These are phyloP conservation scores for Mesaphorura yosii DNA, from an alignment of 1,140 invertebrate species.

Conservation along the genomic window DNA sequence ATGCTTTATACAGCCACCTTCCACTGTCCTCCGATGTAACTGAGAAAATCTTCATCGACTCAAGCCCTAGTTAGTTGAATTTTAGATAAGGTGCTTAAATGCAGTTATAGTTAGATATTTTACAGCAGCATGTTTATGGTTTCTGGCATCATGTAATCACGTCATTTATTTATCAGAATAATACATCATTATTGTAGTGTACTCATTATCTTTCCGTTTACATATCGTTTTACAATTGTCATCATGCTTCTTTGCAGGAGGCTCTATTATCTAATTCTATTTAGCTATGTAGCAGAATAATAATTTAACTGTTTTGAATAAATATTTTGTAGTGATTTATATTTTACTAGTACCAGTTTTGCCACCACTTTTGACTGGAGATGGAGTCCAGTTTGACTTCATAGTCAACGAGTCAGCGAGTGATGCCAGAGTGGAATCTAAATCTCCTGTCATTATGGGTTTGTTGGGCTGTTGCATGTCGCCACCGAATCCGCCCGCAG, in stretches of 20 bases:
- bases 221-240: too few relatives aligned
- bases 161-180: too few relatives aligned
- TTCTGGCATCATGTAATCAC: too few relatives aligned
- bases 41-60: conserved; percentile 16
- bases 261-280: too few relatives aligned
- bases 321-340: too few relatives aligned
- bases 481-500: not conserved
- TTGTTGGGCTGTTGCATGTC: conserved; percentile 15
- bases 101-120: not conserved
- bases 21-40: conserved; percentile 9
- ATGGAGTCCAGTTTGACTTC: conserved; percentile 29
- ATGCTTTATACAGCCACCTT: conserved; percentile 19
- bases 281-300: too few relatives aligned
- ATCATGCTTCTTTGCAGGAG: too few relatives aligned
- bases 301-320: too few relatives aligned
- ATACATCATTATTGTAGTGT: too few relatives aligned
- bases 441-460: conserved; percentile 28
- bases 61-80: too few relatives aligned
- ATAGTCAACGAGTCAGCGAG: conserved; percentile 29
- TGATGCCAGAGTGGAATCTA: conserved; percentile 29
- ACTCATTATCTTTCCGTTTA: too few relatives aligned
- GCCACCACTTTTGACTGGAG: conserved; percentile 27
- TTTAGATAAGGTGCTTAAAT: too few relatives aligned
- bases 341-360: not conserved
- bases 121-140: not conserved